Percentiles rank a stretch among this genome's conserved stretches.
Evolutionary conservation across 1,140 invertebrate species (phyloP).

Genomic region (Macrocentrus cingulum): DNA sequence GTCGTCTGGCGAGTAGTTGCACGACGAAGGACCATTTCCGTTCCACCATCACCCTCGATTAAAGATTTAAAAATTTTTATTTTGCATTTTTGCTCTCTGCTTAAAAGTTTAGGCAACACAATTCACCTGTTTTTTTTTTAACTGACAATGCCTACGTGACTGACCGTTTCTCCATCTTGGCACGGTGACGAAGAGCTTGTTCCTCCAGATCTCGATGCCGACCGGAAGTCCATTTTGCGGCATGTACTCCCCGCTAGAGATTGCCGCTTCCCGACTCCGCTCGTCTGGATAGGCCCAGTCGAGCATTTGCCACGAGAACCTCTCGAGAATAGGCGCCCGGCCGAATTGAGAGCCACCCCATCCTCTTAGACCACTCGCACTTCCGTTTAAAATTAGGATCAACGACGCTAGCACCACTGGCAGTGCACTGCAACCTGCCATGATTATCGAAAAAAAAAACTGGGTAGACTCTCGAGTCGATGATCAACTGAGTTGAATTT

Average conservation of each 20-base stretch:
- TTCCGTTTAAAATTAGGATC: neutral
- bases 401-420: neutral
- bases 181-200: conserved; percentile 77
- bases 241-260: conserved; percentile 66
- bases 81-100: neutral
- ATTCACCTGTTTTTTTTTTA: neutral
- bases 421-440: neutral
- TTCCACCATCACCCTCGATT: too few species aligned
- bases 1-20: too few species aligned
- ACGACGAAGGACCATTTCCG: too few species aligned
- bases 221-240: conserved; percentile 77
- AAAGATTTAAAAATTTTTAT: conserved; percentile 1
- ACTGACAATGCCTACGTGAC: conserved; percentile 31
- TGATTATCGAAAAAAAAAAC: neutral
- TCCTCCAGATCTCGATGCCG: conserved; percentile 75
- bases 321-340: conserved; percentile 63
- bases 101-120: neutral
- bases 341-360: conserved; percentile 34
- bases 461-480: too few species aligned
- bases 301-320: conserved; percentile 72
- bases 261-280: conserved; percentile 63
- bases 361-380: conserved; percentile 11
- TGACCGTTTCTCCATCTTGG: conserved; percentile 72
- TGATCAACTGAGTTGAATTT: too few species aligned
- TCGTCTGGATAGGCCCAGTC: conserved; percentile 73